Evolutionary conservation across 2,888 invertebrate species (phyloP), one percentile per base, ranked within the genome.

Genomic region (Syrphus vitripennis): DNA sequence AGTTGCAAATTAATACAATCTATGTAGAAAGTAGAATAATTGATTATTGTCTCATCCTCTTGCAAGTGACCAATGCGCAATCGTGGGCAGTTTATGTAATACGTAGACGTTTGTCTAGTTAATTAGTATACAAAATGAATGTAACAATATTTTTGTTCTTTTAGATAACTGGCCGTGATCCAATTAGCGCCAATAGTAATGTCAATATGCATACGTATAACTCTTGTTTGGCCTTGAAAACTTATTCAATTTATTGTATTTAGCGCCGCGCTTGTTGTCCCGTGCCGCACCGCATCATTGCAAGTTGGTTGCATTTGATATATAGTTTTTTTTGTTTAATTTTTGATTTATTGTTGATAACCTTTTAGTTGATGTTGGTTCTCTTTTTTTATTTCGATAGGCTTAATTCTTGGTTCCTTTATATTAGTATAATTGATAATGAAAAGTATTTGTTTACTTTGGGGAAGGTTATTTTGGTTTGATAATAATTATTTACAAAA

Each of bases 141-240:
- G 16, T n/a, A 1, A 10, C 65, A 29, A 72, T 45, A 19, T 48
- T 42, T 61, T 75, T 53, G 24, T 29, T 70, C 50, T 71, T 78
- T 45, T 53, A 45, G 70, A 37, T 53, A 45, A 26, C 45, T 84
- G 80, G 80, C 80, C 67, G 4, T 84, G 76, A 80, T 80, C 84
- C 84, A 84, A 84, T 80, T 84, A 84, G 45, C 45, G 55, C 69
- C 31, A 37, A 19, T 9, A 53, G 19, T 42, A 61, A 69, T 29
- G 24, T 14, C 48, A 37, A 77, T 80, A 40, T 16, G 19, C 9
- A 7, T 12, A 57, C 31, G 31, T 19, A 14, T 59, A 61, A 50
- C 61, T 48, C 53, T 84, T 76, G 84, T 76, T 84, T 84, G 84
- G 84, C 80, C 80, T 76, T 80, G 80, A 75, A 29, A 72, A 72